These are phyloP conservation scores for Cantharis rufa DNA, from an alignment of 2,888 invertebrate species.

Conservation along the genomic window DNA sequence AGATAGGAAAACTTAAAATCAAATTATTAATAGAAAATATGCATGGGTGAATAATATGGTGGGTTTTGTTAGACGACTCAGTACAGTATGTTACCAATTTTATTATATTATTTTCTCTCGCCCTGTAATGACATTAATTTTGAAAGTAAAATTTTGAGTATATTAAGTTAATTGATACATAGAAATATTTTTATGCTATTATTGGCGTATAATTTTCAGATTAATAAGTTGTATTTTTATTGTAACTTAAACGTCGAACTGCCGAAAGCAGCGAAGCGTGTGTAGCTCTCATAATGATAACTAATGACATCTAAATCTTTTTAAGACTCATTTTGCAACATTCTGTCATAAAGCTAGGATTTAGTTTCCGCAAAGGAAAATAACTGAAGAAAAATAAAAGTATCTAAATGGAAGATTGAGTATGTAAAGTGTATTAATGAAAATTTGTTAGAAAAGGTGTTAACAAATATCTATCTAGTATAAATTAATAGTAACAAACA, in stretches of 20 bases:
- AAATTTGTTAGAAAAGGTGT: neutral
- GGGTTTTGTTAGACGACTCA: neutral
- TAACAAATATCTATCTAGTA: neutral
- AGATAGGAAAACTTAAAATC: neutral
- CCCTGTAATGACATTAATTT: neutral
- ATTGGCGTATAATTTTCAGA: neutral
- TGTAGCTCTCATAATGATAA: slow-evolving; percentile 39
- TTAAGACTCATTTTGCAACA: slow-evolving; percentile 38
- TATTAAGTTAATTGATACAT: neutral
- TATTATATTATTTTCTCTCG: neutral
- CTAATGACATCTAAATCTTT: slow-evolving; percentile 42
- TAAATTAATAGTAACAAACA: slow-evolving; percentile 6
- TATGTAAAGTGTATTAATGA: neutral
- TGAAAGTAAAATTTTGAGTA: neutral
- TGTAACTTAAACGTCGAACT: neutral
- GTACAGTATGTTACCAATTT: neutral
- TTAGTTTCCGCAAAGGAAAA: neutral
- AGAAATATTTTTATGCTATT: neutral
- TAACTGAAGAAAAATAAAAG: neutral
- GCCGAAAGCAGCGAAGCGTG: neutral
- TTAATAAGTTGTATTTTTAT: neutral
- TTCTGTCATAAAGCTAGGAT: slow-evolving; percentile 24
- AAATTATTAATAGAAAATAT: neutral
- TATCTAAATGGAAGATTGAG: neutral
- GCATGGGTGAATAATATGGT: neutral